phyloP scores from a whole-genome alignment of 1,140 invertebrate species.

The Protaetia brevitarsis region DNA sequence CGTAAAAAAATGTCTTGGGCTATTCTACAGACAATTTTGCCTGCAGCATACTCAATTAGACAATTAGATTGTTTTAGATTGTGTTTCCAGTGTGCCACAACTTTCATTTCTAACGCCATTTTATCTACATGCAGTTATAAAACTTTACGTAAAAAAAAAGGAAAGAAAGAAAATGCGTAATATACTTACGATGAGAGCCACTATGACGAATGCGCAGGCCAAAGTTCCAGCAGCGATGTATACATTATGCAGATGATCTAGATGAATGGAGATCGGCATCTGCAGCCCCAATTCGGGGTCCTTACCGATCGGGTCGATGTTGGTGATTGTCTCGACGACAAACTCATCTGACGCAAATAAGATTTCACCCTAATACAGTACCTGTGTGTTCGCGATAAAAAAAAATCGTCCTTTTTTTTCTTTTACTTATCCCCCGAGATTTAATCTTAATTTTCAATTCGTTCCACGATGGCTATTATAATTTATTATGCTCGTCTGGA shows the following conservation, averaged over 20 bases:
- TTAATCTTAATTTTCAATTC: not conserved
- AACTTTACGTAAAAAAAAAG: too few relatives aligned
- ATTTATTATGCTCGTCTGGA: too few relatives aligned
- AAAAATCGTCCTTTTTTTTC: not conserved
- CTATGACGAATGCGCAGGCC: conserved; percentile 64
- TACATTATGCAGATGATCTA: conserved; percentile 68
- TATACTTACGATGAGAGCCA: conserved; percentile 62
- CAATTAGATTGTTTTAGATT: too few relatives aligned
- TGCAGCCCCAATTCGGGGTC: conserved; percentile 43
- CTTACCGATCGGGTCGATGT: conserved; percentile 52
- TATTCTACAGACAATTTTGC: too few relatives aligned
- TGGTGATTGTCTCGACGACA: conserved; percentile 60
- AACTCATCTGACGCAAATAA: too few relatives aligned
- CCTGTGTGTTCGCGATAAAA: too few relatives aligned
- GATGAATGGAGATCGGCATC: conserved; percentile 60
- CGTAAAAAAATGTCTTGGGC: too few relatives aligned
- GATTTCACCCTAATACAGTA: too few relatives aligned
- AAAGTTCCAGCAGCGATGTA: conserved; percentile 71
- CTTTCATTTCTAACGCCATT: too few relatives aligned
- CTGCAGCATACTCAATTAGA: too few relatives aligned
- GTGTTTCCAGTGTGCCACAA: too few relatives aligned
- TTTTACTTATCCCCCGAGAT: not conserved
- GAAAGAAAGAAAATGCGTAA: not conserved
- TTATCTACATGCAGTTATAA: too few relatives aligned
- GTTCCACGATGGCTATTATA: conserved; percentile 1